Base-by-base conservation (phyloP, 2,797 vertebrate species). In the Cottoperca gobio region DNA sequence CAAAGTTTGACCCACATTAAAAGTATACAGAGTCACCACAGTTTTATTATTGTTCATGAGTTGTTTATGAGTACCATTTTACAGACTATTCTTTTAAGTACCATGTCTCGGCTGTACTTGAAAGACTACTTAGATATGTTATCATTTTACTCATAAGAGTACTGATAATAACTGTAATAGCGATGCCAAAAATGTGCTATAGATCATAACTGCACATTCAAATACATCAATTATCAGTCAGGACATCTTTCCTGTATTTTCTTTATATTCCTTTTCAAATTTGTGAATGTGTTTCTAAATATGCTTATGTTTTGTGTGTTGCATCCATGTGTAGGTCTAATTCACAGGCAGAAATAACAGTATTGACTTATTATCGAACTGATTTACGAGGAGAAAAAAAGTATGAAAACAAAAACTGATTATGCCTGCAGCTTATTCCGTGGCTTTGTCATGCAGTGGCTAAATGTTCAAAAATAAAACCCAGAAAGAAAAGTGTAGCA, bases 381-480 rank as follows among this genome's bases (percentile, higher is more conserved):
- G 8, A 58, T 53, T 66, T 57, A 48, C 12, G 50, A 58, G 42
- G n/a, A n/a, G n/a, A 50, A 43, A 31, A 43, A 11, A 5, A 28
- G 43, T 10, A 40, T 48, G 3, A 45, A 43, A 69, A 67, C 28
- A 64, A 55, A 33, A 49, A 65, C 4, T 9, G 35, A 46, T 46
- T 21, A 73, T 24, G 5, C 23, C 42, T 53, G 61, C 49, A 33
- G 31, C 16, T 53, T 21, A 48, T 54, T 58, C 17, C 28, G 14
- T 14, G 28, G 4, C 39, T 64, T 73, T 42, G 40, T 35, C 43
- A 48, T 8, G 37, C 4, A 68, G 23, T 31, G 33, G 23, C 24
- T 40, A 23, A 66, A 49, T 57, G 54, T 57, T 42, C 13, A 58
- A 60, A 65, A 49, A 26, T 1, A 42, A 43, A 48, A 60, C 9